phyloP scores from a whole-genome alignment of 2,113 vertebrate species.

The Vireo altiloquus region DNA sequence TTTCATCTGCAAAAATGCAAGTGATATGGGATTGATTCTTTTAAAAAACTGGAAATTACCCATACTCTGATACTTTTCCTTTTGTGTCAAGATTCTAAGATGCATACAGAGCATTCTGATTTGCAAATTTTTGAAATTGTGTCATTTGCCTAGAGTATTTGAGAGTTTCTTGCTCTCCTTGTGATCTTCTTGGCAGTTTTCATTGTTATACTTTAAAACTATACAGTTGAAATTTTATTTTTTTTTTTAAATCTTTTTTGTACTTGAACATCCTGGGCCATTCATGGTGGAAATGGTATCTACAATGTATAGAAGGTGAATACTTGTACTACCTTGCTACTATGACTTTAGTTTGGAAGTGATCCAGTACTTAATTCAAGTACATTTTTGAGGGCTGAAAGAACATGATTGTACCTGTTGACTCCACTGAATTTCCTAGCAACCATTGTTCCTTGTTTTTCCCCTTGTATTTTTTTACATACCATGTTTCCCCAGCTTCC shows the following conservation, averaged over 20 bases:
- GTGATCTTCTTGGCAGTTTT: neutral
- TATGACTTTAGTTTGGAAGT: constrained; percentile 12
- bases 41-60: neutral
- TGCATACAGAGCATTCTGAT: neutral
- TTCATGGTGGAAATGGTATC: neutral
- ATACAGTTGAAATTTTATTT: neutral
- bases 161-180: neutral
- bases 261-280: neutral
- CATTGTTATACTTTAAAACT: neutral
- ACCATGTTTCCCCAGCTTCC: neutral
- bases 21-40: neutral
- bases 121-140: neutral
- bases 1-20: neutral
- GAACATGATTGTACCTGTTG: constrained; percentile 32
- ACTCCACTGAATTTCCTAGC: constrained; percentile 2
- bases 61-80: neutral
- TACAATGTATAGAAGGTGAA: neutral
- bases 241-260: neutral
- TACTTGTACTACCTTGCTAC: neutral
- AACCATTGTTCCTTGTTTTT: constrained; percentile 40
- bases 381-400: constrained; percentile 11
- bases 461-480: neutral
- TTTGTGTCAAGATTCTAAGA: neutral
- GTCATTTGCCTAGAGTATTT: neutral
- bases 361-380: constrained; percentile 15